Evolutionary conservation across 2,113 vertebrate genomes (phyloP).

Genomic region (Chlorodrepanis virens): DNA sequence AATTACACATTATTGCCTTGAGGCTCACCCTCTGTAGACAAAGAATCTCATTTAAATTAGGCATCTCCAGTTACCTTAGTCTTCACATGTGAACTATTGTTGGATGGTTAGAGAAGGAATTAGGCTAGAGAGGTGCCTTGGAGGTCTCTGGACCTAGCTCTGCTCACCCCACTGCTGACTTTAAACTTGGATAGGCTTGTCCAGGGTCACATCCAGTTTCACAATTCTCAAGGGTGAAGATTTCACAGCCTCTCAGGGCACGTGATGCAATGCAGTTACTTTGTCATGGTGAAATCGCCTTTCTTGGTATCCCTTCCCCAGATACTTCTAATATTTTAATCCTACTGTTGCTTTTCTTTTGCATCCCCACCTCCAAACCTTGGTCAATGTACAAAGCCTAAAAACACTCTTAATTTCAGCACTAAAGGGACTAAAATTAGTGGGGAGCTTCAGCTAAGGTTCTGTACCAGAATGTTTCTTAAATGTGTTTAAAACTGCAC

Average conservation of each 20-base stretch:
- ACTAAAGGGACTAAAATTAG: background rate
- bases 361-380: background rate
- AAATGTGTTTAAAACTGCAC: background rate
- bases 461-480: background rate
- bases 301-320: background rate
- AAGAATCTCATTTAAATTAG: background rate
- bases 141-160: background rate
- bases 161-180: background rate
- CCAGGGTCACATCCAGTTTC: background rate
- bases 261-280: background rate
- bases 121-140: background rate
- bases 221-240: background rate
- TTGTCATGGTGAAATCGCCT: background rate
- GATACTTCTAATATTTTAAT: background rate
- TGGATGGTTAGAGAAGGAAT: background rate
- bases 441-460: background rate
- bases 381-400: background rate
- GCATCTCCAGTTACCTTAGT: background rate
- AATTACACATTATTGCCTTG: background rate
- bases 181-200: background rate
- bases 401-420: background rate
- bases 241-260: background rate
- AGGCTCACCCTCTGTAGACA: background rate
- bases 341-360: background rate
- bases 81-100: fast-evolving